These are phyloP conservation scores for Lepisosteus oculatus DNA, from an alignment of 2,113 vertebrate genomes.

Conservation along the genomic window DNA sequence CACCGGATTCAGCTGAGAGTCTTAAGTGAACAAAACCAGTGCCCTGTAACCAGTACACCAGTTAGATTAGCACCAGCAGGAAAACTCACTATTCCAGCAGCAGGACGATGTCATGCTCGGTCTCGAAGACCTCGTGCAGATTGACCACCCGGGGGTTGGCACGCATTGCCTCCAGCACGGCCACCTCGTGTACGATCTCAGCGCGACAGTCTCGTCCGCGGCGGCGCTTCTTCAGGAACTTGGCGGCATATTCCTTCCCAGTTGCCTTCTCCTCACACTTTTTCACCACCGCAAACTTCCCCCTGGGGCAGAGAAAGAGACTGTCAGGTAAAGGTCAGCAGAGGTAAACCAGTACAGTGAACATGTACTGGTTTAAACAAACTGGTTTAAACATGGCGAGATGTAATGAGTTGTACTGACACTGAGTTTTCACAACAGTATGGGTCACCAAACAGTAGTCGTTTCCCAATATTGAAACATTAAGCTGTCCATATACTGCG, in stretches of 20 bases:
- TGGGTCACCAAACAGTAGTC: no score
- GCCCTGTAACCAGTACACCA: no score
- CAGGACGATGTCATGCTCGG: conserved; percentile 82
- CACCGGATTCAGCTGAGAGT: no score
- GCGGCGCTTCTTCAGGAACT: conserved; percentile 88
- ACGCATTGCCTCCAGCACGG: conserved; percentile 81
- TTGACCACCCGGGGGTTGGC: conserved; percentile 80
- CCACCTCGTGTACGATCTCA: conserved; percentile 90
- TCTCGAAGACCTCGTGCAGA: conserved; percentile 89
- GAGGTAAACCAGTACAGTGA: background rate
- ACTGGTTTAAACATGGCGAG: no score
- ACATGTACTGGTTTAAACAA: no score
- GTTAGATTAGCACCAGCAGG: no score
- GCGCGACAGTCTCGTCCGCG: conserved; percentile 87
- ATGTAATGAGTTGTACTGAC: no score
- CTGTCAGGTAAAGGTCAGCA: background rate
- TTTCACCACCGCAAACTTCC: conserved; percentile 90
- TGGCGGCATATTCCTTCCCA: conserved; percentile 88
- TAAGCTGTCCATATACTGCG: no score
- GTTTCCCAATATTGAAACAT: no score
- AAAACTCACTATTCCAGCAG: conserved; percentile 91
- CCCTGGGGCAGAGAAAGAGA: conserved; percentile 54
- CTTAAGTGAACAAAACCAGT: no score
- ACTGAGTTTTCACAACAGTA: no score
- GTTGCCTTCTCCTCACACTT: conserved; percentile 85